These are phyloP conservation scores for Sebastes baramenuke DNA, from an alignment of 2,797 vertebrate species.

Conservation along the genomic window DNA sequence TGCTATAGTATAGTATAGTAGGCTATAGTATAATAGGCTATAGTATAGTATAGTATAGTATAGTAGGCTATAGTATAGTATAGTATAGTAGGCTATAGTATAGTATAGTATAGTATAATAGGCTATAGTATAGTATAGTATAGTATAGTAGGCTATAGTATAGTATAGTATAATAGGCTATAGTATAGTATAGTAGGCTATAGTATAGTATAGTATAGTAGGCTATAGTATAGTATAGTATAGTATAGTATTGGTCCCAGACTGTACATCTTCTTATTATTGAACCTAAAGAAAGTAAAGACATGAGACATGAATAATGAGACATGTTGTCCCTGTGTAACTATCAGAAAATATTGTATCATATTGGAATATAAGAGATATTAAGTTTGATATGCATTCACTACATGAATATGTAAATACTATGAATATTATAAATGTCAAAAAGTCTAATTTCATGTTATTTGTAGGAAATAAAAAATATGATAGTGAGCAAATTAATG, in stretches of 20 bases:
- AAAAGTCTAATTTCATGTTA: too few species aligned
- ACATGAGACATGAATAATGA: neutral
- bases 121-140: neutral
- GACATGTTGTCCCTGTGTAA: neutral
- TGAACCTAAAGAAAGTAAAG: neutral
- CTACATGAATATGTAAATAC: neutral
- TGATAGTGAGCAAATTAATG: too few species aligned
- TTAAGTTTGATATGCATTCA: neutral
- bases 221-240: too few species aligned
- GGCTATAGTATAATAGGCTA: accelerated
- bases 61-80: too few species aligned
- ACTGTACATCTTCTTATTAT: neutral
- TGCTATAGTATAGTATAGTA: neutral
- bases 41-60: too few species aligned
- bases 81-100: neutral
- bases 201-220: neutral
- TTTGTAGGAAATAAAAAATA: too few species aligned
- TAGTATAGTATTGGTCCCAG: too few species aligned
- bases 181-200: too few species aligned
- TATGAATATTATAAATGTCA: neutral
- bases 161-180: too few species aligned
- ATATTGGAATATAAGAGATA: neutral
- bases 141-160: neutral
- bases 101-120: too few species aligned
- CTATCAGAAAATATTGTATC: neutral